A percentile compares a stretch with the other conserved stretches of the same genome.
These are phyloP conservation scores for Timandra comae DNA, from an alignment of 2,888 invertebrate genomes.

Conservation along the genomic window DNA sequence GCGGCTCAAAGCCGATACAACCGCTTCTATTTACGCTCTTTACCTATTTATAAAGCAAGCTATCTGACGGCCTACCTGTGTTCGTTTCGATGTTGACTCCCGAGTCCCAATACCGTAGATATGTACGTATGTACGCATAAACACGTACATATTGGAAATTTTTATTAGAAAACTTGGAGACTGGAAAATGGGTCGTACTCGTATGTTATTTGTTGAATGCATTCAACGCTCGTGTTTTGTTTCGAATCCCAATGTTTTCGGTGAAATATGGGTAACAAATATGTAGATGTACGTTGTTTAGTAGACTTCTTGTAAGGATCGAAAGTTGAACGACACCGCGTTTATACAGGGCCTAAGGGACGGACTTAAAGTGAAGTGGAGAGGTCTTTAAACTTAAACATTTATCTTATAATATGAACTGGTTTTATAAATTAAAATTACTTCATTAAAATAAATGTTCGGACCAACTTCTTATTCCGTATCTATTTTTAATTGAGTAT, in stretches of 20 bases:
- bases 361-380: constrained; percentile 19
- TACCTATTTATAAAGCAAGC: constrained; percentile 72
- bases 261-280: constrained; percentile 18
- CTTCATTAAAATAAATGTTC: not conserved
- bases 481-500: too few species aligned
- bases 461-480: constrained; percentile 10
- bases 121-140: constrained; percentile 17
- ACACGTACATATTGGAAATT: constrained; percentile 19
- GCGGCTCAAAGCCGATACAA: constrained; percentile 66
- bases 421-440: constrained; percentile 1
- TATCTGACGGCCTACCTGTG: constrained; percentile 65
- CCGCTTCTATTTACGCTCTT: constrained; percentile 71
- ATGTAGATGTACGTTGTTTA: constrained; percentile 16
- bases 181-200: constrained; percentile 8
- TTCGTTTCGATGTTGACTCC: constrained; percentile 33
- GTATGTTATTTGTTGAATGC: constrained; percentile 17
- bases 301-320: constrained; percentile 11
- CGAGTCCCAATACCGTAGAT: constrained; percentile 25
- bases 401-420: constrained; percentile 5
- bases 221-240: constrained; percentile 11
- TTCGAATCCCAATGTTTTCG: constrained; percentile 8
- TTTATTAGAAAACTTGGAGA: constrained; percentile 17
- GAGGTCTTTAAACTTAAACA: constrained; percentile 29
- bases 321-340: constrained; percentile 32
- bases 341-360: constrained; percentile 25